Evolutionary conservation across 2,113 vertebrate species (phyloP).

Genomic region (Nesoenas mayeri): DNA sequence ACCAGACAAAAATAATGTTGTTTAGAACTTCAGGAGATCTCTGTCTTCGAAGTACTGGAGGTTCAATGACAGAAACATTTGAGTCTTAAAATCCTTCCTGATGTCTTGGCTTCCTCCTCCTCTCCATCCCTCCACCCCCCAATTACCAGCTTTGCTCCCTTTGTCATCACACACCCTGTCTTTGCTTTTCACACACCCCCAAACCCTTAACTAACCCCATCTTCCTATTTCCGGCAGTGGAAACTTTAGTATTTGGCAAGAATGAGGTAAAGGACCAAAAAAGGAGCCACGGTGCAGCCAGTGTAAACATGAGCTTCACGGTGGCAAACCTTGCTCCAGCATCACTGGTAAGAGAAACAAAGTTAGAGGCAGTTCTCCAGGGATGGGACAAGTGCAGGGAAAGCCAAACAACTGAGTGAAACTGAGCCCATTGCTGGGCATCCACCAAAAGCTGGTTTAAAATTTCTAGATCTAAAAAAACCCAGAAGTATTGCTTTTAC

Average conservation of each 20-base stretch:
- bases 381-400: not conserved
- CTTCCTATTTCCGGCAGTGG: not conserved
- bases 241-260: not conserved
- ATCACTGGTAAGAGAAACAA: not conserved
- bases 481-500: not conserved
- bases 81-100: not conserved
- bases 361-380: not conserved
- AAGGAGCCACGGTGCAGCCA: not conserved
- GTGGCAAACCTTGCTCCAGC: not conserved
- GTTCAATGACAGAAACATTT: not conserved
- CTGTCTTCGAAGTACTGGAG: not conserved
- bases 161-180: not conserved
- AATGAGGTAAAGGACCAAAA: not conserved
- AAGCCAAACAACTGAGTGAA: not conserved
- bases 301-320: not conserved
- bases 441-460: not conserved
- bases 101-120: not conserved
- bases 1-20: constrained; percentile 42
- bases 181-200: not conserved
- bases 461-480: not conserved
- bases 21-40: not conserved
- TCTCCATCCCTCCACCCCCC: not conserved
- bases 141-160: not conserved
- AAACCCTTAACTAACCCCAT: not conserved
- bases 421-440: not conserved